Evolutionary conservation across 2,888 invertebrate genomes (phyloP).

Genomic region (Cerceris rybyensis): DNA sequence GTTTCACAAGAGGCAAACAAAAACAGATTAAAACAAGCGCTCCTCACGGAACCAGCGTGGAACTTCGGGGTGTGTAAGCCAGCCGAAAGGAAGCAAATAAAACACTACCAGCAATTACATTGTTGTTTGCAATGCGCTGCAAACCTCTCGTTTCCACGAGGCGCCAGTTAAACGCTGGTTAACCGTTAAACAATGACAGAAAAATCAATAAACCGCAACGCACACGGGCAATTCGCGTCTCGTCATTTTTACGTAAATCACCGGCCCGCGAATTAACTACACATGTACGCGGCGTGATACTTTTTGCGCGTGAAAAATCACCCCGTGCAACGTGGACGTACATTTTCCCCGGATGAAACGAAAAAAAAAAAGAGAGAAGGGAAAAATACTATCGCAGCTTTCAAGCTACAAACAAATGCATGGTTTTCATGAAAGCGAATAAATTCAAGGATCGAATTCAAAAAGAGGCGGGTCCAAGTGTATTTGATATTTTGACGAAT

Average conservation of each 20-base stretch:
- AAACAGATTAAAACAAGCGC: neutral
- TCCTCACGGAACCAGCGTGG: neutral
- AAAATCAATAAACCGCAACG: slow-evolving; percentile 30
- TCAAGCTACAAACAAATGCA: no score
- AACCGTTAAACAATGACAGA: slow-evolving; percentile 39
- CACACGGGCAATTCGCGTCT: neutral
- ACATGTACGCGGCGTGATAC: neutral
- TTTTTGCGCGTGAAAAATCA: neutral
- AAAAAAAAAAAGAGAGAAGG: neutral
- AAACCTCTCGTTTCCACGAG: slow-evolving; percentile 16
- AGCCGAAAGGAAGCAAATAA: slow-evolving; percentile 13
- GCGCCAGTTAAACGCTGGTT: slow-evolving; percentile 31
- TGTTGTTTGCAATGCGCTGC: slow-evolving; percentile 5
- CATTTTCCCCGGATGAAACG: neutral
- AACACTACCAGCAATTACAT: slow-evolving; percentile 13
- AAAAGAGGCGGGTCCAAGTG: no score
- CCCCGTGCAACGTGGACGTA: neutral
- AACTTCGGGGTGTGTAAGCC: slow-evolving; percentile 3
- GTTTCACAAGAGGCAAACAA: neutral
- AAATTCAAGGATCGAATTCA: no score
- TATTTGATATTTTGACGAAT: no score
- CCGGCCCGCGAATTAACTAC: neutral
- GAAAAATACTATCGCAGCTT: no score
- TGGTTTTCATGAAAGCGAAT: no score
- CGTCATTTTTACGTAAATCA: slow-evolving; percentile 28